phyloP scores from a whole-genome alignment of 2,113 vertebrate genomes.

The Nothocercus julius region DNA sequence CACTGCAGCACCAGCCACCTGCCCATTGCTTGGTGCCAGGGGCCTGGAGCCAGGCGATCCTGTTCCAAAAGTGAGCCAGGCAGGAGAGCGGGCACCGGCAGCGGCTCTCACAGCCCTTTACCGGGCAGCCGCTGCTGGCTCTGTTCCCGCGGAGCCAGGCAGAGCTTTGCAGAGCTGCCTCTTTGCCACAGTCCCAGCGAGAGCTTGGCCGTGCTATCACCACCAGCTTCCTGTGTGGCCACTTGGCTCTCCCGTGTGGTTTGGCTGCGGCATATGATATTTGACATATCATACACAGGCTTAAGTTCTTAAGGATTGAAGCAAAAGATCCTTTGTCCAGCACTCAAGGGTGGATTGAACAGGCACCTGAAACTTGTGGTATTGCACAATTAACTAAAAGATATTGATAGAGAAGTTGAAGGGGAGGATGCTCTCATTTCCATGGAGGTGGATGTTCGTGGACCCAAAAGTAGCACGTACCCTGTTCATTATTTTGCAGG shows the following conservation, averaged over 20 bases:
- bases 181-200: not conserved
- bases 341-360: not conserved
- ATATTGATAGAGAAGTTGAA: not conserved
- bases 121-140: not conserved
- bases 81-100: not conserved
- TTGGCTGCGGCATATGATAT: not conserved
- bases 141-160: rapidly evolving
- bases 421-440: not conserved
- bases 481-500: not conserved
- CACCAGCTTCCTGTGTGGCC: not conserved
- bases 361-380: not conserved
- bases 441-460: not conserved
- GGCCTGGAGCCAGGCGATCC: slow-evolving; percentile 18
- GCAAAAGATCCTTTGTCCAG: not conserved
- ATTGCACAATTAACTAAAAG: not conserved
- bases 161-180: not conserved
- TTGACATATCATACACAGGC: not conserved
- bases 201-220: not conserved
- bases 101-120: not conserved
- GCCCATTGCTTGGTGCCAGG: slow-evolving; percentile 23
- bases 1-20: slow-evolving; percentile 65
- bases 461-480: not conserved
- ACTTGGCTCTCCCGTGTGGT: not conserved
- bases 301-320: not conserved
- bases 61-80: not conserved